A percentile compares a stretch with the other conserved stretches of the same genome.
Conservation (phyloP, 2,113 vertebrate genomes). For the Picathartes gymnocephalus region DNA sequence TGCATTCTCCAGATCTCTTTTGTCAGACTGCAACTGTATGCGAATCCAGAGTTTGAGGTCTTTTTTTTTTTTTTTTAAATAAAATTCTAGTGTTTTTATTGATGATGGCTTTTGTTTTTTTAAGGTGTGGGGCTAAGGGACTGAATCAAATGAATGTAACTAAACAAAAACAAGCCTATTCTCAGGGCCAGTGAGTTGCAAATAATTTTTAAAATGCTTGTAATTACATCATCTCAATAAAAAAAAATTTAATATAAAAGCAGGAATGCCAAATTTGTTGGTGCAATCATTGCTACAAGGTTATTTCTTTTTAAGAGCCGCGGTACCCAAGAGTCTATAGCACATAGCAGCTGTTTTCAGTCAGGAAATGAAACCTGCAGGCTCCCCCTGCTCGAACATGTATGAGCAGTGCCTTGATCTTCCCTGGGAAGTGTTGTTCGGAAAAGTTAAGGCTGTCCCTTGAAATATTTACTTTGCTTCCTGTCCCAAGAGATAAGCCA, state of each 20-base stretch:
- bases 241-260: constrained; percentile 74
- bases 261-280: constrained; percentile 33
- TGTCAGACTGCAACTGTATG: constrained; percentile 45
- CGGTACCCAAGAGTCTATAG: background rate
- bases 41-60: constrained; percentile 33
- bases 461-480: background rate
- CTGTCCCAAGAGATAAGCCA: background rate
- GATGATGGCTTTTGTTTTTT: constrained; percentile 49
- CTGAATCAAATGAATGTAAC: constrained; percentile 82
- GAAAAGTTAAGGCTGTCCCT: background rate
- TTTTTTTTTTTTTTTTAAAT: background rate
- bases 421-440: background rate
- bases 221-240: constrained; percentile 86
- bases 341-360: background rate
- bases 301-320: background rate
- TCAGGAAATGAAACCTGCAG: background rate
- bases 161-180: constrained; percentile 74
- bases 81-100: constrained; percentile 72
- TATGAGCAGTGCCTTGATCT: background rate
- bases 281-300: constrained; percentile 3
- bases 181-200: constrained; percentile 85
- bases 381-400: background rate
- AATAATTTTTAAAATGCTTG: constrained; percentile 83
- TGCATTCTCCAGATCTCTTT: constrained; percentile 9
- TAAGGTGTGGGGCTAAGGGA: constrained; percentile 77